Conservation (phyloP, 2,888 invertebrate species). For the Gibbula magus region DNA sequence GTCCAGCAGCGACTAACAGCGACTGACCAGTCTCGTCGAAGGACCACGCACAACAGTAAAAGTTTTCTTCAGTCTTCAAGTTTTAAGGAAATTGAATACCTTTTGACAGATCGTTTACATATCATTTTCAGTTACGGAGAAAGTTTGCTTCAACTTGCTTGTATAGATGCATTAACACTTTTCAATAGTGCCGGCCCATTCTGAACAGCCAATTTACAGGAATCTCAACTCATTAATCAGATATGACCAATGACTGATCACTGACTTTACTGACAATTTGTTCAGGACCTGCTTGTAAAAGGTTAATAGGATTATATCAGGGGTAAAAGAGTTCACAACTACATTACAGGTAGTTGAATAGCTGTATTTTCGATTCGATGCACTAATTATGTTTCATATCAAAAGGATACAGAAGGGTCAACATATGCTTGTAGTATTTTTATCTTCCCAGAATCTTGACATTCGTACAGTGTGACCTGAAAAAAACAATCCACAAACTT, state of each 20-base stretch:
- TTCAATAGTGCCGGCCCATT: too few species aligned
- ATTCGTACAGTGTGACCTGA: conserved; percentile 91
- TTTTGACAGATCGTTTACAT: too few species aligned
- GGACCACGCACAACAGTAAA: conserved; percentile 97
- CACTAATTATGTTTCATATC: not conserved
- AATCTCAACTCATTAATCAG: too few species aligned
- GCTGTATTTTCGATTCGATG: too few species aligned
- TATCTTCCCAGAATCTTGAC: conserved; percentile 87
- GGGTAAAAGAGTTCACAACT: too few species aligned
- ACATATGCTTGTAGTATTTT: conserved; percentile 92
- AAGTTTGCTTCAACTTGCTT: not conserved
- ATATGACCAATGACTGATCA: too few species aligned
- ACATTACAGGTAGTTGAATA: too few species aligned
- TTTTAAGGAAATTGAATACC: conserved; percentile 24
- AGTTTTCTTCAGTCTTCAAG: conserved; percentile 89
- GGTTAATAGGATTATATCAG: too few species aligned
- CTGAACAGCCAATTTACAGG: too few species aligned
- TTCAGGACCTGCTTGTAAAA: too few species aligned
- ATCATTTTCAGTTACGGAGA: not conserved
- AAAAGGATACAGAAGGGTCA: conserved; percentile 88
- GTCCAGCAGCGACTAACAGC: conserved; percentile 92
- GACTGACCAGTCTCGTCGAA: conserved; percentile 85
- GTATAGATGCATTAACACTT: too few species aligned
- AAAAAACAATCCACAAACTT: conserved; percentile 17
- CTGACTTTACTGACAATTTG: too few species aligned